A percentile compares a stretch with the other conserved stretches of the same genome.
phyloP scores from a whole-genome alignment of 2,888 invertebrate genomes.

The Periphyllus acericola region DNA sequence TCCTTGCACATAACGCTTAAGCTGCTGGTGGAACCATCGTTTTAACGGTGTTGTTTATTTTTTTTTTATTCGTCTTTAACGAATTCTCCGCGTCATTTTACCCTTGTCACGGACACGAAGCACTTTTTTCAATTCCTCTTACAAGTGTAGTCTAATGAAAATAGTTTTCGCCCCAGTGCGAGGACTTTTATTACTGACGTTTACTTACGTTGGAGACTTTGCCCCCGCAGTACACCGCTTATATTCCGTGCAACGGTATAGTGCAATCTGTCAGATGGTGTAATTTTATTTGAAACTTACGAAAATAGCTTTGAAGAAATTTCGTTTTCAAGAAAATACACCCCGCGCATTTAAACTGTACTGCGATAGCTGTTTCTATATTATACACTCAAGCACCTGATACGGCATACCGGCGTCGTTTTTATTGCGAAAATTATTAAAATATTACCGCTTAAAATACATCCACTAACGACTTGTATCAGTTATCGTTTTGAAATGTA shows the following conservation, averaged over 20 bases:
- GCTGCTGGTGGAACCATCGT: background rate
- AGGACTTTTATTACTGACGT: background rate
- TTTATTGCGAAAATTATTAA: no score
- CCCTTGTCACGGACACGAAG: conserved; percentile 16
- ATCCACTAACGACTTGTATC: no score
- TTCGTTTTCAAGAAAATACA: background rate
- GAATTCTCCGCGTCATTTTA: conserved; percentile 17
- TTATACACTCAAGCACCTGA: background rate
- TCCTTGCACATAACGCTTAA: background rate
- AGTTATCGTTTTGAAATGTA: no score
- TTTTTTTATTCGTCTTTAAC: background rate
- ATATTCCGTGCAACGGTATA: background rate
- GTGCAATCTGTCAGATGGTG: background rate
- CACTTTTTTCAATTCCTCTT: background rate
- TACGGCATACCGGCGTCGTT: no score
- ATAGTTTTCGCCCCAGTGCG: background rate
- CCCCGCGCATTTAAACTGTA: background rate
- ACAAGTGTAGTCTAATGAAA: conserved; percentile 43
- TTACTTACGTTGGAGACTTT: background rate
- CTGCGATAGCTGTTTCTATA: background rate
- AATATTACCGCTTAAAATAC: no score
- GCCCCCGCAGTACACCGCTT: background rate
- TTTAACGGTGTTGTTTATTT: background rate
- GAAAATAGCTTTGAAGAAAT: background rate
- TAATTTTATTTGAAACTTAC: conserved; percentile 28